These are phyloP conservation scores for Xenopus tropicalis DNA, from an alignment of 2,113 vertebrate species.

Conservation along the genomic window UCB_Xtro_10.0 CM004448.2:147787001-147787500, in stretches of 20 bases:
- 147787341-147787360: not conserved
- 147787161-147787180: too few species aligned
- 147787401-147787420: not conserved
- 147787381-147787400: not conserved
- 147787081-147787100: not conserved
- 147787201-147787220: too few species aligned
- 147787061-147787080: not conserved
- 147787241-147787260: too few species aligned
- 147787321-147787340: not conserved
- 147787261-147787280: too few species aligned
- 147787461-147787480: not conserved
- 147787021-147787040: not conserved
- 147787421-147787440: not conserved
- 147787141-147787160: not conserved
- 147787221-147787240: too few species aligned
- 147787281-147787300: too few species aligned
- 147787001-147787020: too few species aligned
- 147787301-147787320: not conserved
- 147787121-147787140: not conserved
- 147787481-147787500: not conserved
- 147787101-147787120: not conserved
- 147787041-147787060: not conserved
- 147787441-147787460: conserved; percentile 1
- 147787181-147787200: not conserved
- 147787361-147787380: not conserved